These are phyloP conservation scores for Meganola albula DNA, from an alignment of 2,888 invertebrate species.

Conservation along the genomic window DNA sequence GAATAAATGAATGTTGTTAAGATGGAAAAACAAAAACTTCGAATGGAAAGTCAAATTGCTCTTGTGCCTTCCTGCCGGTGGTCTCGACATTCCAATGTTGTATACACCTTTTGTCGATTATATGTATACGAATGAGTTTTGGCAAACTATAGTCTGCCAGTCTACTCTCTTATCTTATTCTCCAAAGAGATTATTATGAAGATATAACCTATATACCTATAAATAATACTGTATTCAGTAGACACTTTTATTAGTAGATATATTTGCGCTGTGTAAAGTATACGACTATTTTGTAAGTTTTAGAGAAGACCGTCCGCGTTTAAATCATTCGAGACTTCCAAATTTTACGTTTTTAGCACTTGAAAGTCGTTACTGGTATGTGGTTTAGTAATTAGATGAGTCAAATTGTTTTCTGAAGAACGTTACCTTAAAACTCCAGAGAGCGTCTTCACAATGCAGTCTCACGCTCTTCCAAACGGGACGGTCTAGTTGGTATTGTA, in stretches of 20 bases:
- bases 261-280: conserved; percentile 71
- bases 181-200: conserved; percentile 69
- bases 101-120: conserved; percentile 47
- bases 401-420: too few relatives aligned
- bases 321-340: conserved; percentile 32
- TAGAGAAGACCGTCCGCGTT: conserved; percentile 48
- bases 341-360: conserved; percentile 5
- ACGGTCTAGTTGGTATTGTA: conserved; percentile 64
- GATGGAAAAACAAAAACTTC: conserved; percentile 40
- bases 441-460: too few relatives aligned
- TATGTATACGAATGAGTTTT: conserved; percentile 40
- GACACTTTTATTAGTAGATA: conserved; percentile 50
- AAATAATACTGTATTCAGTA: conserved; percentile 45
- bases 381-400: too few relatives aligned
- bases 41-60: conserved; percentile 58
- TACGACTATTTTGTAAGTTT: conserved; percentile 63
- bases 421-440: too few relatives aligned
- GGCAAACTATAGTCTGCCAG: conserved; percentile 52
- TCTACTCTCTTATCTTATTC: conserved; percentile 51
- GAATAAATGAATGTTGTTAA: conserved; percentile 30
- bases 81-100: conserved; percentile 36
- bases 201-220: conserved; percentile 43
- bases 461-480: conserved; percentile 57
- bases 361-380: too few relatives aligned
- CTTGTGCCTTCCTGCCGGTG: conserved; percentile 69